These are phyloP conservation scores for Pituophis catenifer DNA, from an alignment of 2,113 vertebrate genomes.

Conservation along the genomic window DNA sequence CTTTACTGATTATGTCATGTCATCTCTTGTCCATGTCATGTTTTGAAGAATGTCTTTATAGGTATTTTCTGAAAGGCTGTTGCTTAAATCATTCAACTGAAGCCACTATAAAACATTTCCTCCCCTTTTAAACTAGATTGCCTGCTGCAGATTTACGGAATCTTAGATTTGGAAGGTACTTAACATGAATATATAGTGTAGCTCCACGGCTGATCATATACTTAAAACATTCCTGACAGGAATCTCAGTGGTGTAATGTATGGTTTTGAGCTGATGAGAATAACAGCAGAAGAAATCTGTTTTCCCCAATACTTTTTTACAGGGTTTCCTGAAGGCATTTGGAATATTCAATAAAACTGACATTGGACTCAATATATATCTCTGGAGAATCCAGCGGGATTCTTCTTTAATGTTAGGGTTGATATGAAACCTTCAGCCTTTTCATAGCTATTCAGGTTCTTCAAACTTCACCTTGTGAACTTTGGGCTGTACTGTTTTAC, in stretches of 20 bases:
- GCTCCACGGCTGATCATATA: neutral
- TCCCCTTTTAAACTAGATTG: fast-evolving
- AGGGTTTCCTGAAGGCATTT: neutral
- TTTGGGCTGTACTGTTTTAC: neutral
- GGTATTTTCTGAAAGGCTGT: neutral
- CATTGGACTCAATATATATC: neutral
- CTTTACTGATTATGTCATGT: neutral
- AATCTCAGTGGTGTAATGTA: neutral
- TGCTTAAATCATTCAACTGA: slow-evolving; percentile 7
- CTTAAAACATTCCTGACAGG: neutral
- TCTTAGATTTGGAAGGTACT: neutral
- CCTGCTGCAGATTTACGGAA: slow-evolving; percentile 3
- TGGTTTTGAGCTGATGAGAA: neutral
- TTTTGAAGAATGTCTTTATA: neutral
- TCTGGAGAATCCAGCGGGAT: neutral
- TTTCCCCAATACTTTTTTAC: neutral
- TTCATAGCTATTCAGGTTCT: neutral
- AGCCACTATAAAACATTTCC: neutral
- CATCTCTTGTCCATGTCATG: neutral
- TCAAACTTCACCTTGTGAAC: neutral
- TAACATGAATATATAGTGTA: neutral
- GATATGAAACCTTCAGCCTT: neutral
- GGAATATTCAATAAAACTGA: neutral
- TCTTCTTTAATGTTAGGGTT: neutral
- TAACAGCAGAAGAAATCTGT: neutral